Base-by-base conservation (phyloP, 2,888 invertebrate genomes). In the Leptopilina drosophilae region DNA sequence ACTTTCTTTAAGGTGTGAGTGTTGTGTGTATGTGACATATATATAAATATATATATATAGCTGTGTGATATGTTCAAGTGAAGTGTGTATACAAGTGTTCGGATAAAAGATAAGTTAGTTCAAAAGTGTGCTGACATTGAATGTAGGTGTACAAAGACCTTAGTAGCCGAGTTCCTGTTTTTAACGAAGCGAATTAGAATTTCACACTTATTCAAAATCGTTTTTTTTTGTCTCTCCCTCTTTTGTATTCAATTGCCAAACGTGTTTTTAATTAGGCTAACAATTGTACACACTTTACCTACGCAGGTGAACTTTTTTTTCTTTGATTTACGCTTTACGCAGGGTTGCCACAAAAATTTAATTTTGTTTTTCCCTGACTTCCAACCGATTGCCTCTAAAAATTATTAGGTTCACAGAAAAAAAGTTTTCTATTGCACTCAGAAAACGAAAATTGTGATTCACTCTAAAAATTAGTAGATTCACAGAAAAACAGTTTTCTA, bases 141-240 rank as follows among this genome's bases (percentile, higher is more conserved):
- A 69, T 69, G 69, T 69, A 20, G 49, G 53, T 69, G 69, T 49
- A 49, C 69, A 46, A 67, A 46, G 66, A 46, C 42, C 66, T 15
- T 15, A 62, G 14, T 12, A 20, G 67, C 15, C 8, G 20, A 49
- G 49, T 20, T 20, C 15, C 49, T 53, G 20, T 26, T 69, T 69
- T 69, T 67, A n/a, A n/a, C 69, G 69, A 20, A 49, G 15, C 69
- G 26, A 69, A 69, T 69, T 69, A 69, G 5, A 53, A 69, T 69
- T 69, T 69, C 26, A 69, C 53, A 20, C 49, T 69, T 33, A 69
- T 49, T 69, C 26, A 69, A 69, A 69, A 69, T 53, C 20, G 53
- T 49, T 26, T 69, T 59, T 69, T 69, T 53, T 33, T 3, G 33
- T 33, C 33, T 33, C 33, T 33, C 33, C 5, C 11, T 49, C 53